These are phyloP conservation scores for Tenualosa ilisha DNA, from an alignment of 2,797 vertebrate genomes.

Conservation along the genomic window DNA sequence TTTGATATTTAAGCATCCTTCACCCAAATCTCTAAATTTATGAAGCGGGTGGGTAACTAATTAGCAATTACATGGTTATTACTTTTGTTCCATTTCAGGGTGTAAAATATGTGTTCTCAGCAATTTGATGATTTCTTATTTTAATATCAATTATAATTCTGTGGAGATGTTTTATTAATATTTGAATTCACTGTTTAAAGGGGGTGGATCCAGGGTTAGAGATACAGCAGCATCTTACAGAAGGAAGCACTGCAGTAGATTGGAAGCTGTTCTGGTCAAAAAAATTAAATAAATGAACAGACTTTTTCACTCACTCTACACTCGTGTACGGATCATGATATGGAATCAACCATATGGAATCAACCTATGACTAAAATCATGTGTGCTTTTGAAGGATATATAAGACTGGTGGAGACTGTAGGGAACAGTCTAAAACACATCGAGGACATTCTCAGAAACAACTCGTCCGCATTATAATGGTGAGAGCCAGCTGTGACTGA, in stretches of 20 bases:
- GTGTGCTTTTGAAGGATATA: background rate
- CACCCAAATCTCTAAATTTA: slow-evolving; percentile 2
- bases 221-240: no score
- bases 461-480: background rate
- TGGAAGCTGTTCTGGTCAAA: no score
- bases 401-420: background rate
- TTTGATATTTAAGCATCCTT: slow-evolving; percentile 3
- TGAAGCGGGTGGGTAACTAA: background rate
- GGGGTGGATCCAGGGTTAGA: background rate
- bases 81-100: slow-evolving; percentile 2
- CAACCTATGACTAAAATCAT: background rate
- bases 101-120: background rate
- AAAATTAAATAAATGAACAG: no score
- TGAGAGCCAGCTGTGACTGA: background rate
- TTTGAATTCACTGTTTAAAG: background rate
- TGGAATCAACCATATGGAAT: no score
- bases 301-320: background rate
- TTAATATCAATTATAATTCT: background rate
- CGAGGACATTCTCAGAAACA: background rate
- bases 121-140: slow-evolving; percentile 3
- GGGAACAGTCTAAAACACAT: background rate
- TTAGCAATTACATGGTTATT: slow-evolving; percentile 20
- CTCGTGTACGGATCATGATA: background rate
- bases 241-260: background rate
- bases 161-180: background rate